These are phyloP conservation scores for Syndactyla subalaris DNA, from an alignment of 2,797 vertebrate genomes.

Conservation along the genomic window DNA sequence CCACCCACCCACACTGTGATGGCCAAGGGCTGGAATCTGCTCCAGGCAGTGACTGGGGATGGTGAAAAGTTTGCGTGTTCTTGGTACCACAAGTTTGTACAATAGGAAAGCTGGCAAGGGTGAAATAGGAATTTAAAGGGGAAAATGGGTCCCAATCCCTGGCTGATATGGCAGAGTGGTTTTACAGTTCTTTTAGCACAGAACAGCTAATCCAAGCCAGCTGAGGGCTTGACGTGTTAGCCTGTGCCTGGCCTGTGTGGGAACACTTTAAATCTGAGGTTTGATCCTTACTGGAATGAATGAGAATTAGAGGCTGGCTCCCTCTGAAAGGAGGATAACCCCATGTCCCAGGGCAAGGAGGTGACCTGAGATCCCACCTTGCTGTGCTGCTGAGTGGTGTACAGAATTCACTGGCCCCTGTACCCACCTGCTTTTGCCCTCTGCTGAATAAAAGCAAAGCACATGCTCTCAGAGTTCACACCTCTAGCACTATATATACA, in stretches of 20 bases:
- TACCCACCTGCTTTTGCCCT: not conserved
- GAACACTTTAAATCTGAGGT: constrained; percentile 31
- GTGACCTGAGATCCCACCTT: not conserved
- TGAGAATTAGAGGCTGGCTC: not conserved
- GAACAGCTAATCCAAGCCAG: constrained; percentile 34
- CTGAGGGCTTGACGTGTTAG: not conserved
- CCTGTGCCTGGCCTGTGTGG: not conserved
- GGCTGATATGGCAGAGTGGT: not conserved
- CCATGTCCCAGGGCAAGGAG: not conserved
- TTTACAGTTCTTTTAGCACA: not conserved
- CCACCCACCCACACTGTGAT: not conserved
- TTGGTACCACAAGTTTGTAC: not conserved
- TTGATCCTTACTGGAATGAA: constrained; percentile 48
- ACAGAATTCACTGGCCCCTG: not conserved
- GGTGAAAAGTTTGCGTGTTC: not conserved
- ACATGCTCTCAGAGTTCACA: not conserved
- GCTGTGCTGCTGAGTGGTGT: not conserved
- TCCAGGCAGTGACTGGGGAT: not conserved
- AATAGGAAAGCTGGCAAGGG: not conserved
- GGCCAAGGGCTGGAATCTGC: not conserved
- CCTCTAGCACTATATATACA: not conserved
- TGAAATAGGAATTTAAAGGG: not conserved
- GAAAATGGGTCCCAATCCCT: not conserved
- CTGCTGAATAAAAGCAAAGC: not conserved
- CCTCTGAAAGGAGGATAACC: not conserved